These are phyloP conservation scores for Xiphias gladius DNA, from an alignment of 2,113 vertebrate species.

Conservation along the genomic window DNA sequence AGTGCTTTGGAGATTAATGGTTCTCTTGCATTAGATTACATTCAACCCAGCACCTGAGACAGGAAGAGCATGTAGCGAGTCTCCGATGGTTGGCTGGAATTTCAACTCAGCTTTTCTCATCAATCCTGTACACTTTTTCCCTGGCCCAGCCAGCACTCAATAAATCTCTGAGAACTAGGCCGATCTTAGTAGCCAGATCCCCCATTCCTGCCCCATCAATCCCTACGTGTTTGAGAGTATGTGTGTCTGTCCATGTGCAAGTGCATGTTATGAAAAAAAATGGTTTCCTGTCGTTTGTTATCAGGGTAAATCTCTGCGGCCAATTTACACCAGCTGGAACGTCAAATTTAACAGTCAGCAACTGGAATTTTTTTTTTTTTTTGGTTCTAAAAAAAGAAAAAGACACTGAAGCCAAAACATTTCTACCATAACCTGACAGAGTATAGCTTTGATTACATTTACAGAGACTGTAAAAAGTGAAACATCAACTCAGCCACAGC, in stretches of 20 bases:
- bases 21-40: constrained; percentile 54
- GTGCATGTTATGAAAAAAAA: constrained; percentile 22
- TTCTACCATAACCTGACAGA: neutral
- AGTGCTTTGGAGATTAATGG: constrained; percentile 47
- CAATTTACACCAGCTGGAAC: constrained; percentile 26
- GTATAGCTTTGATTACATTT: neutral
- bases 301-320: constrained; percentile 37
- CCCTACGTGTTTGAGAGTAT: constrained; percentile 37
- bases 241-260: constrained; percentile 47
- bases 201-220: constrained; percentile 65
- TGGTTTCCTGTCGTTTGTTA: constrained; percentile 36
- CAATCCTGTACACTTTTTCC: constrained; percentile 76
- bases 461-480: constrained; percentile 15
- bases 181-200: constrained; percentile 71
- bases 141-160: constrained; percentile 70
- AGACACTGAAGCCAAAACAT: constrained; percentile 10
- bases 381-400: neutral
- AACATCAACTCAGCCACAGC: constrained; percentile 7
- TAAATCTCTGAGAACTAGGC: constrained; percentile 83
- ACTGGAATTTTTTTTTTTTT: neutral
- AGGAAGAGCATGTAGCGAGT: constrained; percentile 55
- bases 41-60: constrained; percentile 52
- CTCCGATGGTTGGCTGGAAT: constrained; percentile 66
- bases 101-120: constrained; percentile 77
- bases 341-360: constrained; percentile 6